phyloP scores from a whole-genome alignment of 2,888 invertebrate species.

The Formica aserva region DNA sequence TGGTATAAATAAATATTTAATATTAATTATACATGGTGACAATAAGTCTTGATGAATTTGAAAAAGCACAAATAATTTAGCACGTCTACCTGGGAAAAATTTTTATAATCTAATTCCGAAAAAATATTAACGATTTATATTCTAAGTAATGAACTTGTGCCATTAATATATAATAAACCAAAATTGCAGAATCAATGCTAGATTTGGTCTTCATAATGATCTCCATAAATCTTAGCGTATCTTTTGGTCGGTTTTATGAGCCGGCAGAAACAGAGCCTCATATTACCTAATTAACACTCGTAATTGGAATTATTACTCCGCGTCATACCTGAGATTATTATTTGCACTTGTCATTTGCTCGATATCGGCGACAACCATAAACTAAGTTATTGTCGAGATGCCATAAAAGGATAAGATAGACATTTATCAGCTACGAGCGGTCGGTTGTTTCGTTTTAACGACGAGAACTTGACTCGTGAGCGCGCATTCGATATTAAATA shows the following conservation, averaged over 20 bases:
- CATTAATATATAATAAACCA: constrained; percentile 4
- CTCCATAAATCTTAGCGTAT: constrained; percentile 14
- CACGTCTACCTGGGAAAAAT: not conserved
- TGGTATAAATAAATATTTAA: constrained; percentile 1
- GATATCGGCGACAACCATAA: constrained; percentile 81
- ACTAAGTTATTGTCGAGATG: constrained; percentile 80
- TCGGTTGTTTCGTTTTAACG: constrained; percentile 74
- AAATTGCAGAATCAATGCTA: not conserved
- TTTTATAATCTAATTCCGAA: not conserved
- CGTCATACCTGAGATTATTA: constrained; percentile 67
- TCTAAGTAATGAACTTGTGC: not conserved
- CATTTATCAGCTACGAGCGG: constrained; percentile 82
- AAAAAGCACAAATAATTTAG: not conserved
- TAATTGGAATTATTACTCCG: constrained; percentile 61
- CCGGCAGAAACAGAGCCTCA: not conserved
- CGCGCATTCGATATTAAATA: constrained; percentile 53
- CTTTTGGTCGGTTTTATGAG: constrained; percentile 28
- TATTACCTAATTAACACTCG: constrained; percentile 52
- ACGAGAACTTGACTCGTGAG: constrained; percentile 67
- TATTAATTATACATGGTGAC: not conserved
- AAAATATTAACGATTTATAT: not conserved
- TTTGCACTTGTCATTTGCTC: constrained; percentile 80
- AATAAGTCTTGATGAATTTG: not conserved
- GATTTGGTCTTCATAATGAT: not conserved
- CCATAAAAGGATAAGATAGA: constrained; percentile 83